Evolutionary conservation across 2,888 invertebrate genomes (phyloP).

Genomic region (Cryptus armator): DNA sequence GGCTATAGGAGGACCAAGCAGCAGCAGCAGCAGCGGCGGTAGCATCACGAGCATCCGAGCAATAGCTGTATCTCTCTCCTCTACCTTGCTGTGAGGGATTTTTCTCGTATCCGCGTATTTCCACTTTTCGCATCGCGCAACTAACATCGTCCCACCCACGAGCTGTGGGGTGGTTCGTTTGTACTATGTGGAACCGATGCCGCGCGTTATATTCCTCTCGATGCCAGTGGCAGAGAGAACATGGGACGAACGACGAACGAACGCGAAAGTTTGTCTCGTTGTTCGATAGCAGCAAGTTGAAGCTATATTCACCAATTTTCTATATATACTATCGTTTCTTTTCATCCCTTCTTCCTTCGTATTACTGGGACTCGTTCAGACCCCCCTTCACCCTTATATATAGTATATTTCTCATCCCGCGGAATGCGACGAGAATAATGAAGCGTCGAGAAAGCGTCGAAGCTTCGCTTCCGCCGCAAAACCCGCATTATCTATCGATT

Average conservation of each 20-base stretch:
- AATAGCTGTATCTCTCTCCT: slow-evolving; percentile 1
- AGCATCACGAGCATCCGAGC: slow-evolving; percentile 18
- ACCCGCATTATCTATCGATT: slow-evolving; percentile 52
- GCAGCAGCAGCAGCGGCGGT: neutral
- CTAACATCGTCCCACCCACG: neutral
- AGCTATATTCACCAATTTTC: neutral
- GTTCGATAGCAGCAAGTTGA: slow-evolving; percentile 1
- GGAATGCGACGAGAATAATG: slow-evolving; percentile 55
- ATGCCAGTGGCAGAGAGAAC: neutral
- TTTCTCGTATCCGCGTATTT: slow-evolving; percentile 57
- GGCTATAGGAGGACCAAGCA: slow-evolving; percentile 5
- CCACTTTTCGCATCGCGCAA: slow-evolving; percentile 29
- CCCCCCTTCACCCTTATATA: neutral
- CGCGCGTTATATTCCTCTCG: slow-evolving; percentile 18
- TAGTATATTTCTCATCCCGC: slow-evolving; percentile 16
- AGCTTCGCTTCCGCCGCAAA: slow-evolving; percentile 45
- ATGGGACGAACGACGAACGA: neutral
- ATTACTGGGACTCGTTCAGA: neutral
- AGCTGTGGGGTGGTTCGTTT: slow-evolving; percentile 15
- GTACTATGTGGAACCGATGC: slow-evolving; percentile 28
- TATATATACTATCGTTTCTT: neutral
- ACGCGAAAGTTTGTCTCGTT: slow-evolving; percentile 24
- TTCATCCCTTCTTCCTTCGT: neutral
- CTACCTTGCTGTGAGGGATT: slow-evolving; percentile 47
- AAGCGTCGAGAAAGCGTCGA: slow-evolving; percentile 45